A percentile compares a stretch with the other conserved stretches of the same genome.
phyloP scores from a whole-genome alignment of 2,888 invertebrate genomes.

The Trachelus troglodyta region DNA sequence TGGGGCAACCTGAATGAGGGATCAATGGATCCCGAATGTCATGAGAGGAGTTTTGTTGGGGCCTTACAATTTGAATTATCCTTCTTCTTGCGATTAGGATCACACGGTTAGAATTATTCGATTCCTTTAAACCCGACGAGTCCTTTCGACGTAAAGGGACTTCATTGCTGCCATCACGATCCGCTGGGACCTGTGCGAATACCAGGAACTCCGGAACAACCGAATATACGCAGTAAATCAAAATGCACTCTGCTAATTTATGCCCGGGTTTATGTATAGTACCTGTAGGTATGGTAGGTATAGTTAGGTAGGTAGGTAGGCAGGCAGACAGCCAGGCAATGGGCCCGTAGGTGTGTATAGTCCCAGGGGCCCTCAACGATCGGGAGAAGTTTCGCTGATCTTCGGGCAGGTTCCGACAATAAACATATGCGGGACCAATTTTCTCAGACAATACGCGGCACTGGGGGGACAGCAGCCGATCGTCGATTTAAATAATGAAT shows the following conservation, averaged over 20 bases:
- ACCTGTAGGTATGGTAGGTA: neutral
- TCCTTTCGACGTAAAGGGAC: neutral
- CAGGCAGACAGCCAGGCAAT: neutral
- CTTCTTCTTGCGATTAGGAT: neutral
- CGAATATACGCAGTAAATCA: neutral
- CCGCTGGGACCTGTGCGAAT: neutral
- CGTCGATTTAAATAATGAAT: constrained; percentile 46
- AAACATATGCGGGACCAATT: neutral
- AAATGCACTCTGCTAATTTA: neutral
- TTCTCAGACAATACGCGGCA: neutral
- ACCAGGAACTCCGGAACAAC: neutral
- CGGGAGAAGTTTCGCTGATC: neutral
- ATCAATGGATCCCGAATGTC: neutral
- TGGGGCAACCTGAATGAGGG: neutral
- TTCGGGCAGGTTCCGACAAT: neutral
- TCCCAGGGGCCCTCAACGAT: neutral
- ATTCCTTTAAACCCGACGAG: neutral
- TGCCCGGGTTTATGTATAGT: neutral
- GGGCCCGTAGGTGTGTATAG: neutral
- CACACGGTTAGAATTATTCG: neutral
- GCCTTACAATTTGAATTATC: neutral
- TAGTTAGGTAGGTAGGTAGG: neutral
- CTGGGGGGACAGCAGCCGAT: neutral
- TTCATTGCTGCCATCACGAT: neutral
- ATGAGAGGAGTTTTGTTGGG: neutral